Evolutionary conservation across 2,888 invertebrate species (phyloP), one percentile per base, ranked within the genome.

Genomic region (Stenotaenia linearis): DNA sequence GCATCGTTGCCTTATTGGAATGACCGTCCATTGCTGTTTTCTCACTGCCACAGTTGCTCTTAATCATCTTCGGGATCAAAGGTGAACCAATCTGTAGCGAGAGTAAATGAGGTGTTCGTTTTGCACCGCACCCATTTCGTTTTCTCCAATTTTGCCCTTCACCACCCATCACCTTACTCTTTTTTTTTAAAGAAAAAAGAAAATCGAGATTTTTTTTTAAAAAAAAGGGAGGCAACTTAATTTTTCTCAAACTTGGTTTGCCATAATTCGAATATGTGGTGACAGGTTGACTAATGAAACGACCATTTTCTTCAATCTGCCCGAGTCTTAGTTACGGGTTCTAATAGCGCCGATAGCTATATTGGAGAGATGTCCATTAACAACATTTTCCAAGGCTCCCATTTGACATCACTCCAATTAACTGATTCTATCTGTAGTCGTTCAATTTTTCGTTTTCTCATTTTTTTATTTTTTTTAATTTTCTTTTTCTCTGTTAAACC

Each of bases 271-370:
- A 69, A n/a, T 25, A 69, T 28, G 69, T n/a, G 69, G 69, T 69
- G 69, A 69, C 69, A 69, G 69, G 69, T 69, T 69, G 69, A 69
- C 69, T 69, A 69, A 69, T 69, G 69, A 69, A 69, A 69, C 69
- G 69, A 69, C 69, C 69, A 15, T 69, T 69, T 69, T 69, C 69
- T 23, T 69, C 69, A 28, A 69, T 69, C 18, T 28, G 23, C 25
- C 28, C 69, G 28, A 69, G 69, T 69, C 69, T n/a, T n/a, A 69
- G 69, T 69, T 28, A 28, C n/a, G 28, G 28, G 69, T 15, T 23
- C 3, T 28, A 69, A 69, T 15, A 69, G 12, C 69, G 69, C 69
- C 69, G 23, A 25, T 23, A 28, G 69, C 69, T 28, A 18, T 18
- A 3, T 50, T 7, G 50, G 50, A 25, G 50, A 25, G 69, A 69